Evolutionary conservation across 2,888 invertebrate genomes (phyloP).

Genomic region (Aphrophora alni): DNA sequence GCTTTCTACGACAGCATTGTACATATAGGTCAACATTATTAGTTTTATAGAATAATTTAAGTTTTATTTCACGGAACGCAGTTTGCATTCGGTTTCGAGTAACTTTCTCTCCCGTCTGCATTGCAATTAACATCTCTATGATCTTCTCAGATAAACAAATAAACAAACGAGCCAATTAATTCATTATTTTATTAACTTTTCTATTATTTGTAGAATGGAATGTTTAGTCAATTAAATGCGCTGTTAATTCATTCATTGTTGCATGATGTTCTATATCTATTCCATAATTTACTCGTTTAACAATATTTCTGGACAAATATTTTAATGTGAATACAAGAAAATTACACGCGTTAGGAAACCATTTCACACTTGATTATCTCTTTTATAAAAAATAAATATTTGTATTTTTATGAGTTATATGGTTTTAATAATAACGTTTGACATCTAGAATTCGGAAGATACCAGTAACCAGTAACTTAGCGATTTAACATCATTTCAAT

Average conservation of each 20-base stretch:
- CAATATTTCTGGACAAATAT: no score
- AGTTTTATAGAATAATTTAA: background rate
- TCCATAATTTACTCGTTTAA: no score
- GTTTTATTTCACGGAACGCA: background rate
- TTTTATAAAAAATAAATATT: no score
- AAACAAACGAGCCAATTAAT: background rate
- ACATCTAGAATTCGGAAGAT: no score
- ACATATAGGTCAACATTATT: background rate
- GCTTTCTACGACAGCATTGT: background rate
- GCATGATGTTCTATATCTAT: no score
- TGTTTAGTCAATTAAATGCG: background rate
- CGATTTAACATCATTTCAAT: no score
- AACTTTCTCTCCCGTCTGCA: background rate
- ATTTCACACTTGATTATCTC: no score
- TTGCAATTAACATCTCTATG: background rate
- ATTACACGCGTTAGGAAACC: no score
- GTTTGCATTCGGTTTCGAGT: background rate
- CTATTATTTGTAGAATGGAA: background rate
- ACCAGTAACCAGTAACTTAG: no score
- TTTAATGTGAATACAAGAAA: no score
- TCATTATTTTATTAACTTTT: background rate
- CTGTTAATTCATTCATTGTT: background rate
- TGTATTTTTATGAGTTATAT: no score
- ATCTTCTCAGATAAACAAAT: background rate
- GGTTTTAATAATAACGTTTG: no score